These are phyloP conservation scores for Synanthedon tipuliformis DNA, from an alignment of 2,888 invertebrate species.

Conservation along the genomic window DNA sequence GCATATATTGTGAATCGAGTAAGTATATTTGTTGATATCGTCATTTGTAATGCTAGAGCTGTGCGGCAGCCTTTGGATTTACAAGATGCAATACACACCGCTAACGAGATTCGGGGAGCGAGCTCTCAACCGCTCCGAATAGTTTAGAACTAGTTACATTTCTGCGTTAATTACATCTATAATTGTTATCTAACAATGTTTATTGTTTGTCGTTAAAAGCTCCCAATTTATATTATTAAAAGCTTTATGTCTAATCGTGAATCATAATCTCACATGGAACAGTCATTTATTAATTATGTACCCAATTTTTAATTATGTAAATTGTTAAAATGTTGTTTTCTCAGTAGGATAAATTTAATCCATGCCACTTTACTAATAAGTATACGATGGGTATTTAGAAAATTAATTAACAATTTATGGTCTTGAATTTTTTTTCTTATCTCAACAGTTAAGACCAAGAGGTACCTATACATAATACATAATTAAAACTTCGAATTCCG, in stretches of 20 bases:
- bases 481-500: constrained; percentile 34
- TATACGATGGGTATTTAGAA: no score
- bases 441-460: no score
- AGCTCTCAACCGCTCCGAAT: constrained; percentile 9
- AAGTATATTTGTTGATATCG: constrained; percentile 1
- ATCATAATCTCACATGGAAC: neutral
- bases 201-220: neutral
- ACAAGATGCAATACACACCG: constrained; percentile 26
- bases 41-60: constrained; percentile 27
- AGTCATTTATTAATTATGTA: neutral
- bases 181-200: neutral
- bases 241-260: neutral
- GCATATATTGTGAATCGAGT: neutral
- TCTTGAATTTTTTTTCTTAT: no score
- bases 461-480: constrained; percentile 2
- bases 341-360: no score
- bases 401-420: no score
- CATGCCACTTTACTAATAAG: no score
- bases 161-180: neutral
- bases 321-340: neutral
- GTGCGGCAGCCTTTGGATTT: constrained; percentile 18
- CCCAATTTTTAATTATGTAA: neutral
- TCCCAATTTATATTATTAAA: neutral
- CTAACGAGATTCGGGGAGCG: constrained; percentile 30
- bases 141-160: neutral